Conservation (phyloP, 2,797 vertebrate genomes). For the Austrolebias charrua region DNA sequence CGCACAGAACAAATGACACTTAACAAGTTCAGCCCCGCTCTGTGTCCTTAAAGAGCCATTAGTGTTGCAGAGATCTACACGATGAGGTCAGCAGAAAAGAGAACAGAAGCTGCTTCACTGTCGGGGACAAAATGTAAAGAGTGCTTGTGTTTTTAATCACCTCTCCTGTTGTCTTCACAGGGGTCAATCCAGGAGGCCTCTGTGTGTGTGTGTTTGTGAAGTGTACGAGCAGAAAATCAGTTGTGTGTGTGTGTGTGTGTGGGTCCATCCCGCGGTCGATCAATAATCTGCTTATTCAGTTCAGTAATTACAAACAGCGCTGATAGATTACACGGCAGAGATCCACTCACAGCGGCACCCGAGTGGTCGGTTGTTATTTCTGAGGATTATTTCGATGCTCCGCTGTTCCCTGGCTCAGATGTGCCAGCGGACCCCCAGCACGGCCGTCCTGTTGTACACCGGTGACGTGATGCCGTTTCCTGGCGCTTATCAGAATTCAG, state of each 20-base stretch:
- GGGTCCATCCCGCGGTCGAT: conserved; percentile 45
- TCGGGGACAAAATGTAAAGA: conserved; percentile 31
- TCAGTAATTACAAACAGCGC: conserved; percentile 69
- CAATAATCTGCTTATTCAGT: conserved; percentile 68
- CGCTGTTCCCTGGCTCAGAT: background rate
- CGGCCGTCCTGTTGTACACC: background rate
- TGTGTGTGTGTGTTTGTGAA: conserved; percentile 27
- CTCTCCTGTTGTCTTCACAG: conserved; percentile 35
- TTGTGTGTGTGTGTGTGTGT: conserved; percentile 29
- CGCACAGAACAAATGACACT: conserved; percentile 10
- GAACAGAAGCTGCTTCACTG: conserved; percentile 1
- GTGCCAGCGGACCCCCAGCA: background rate
- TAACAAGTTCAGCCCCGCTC: conserved; percentile 13
- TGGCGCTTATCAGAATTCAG: background rate
- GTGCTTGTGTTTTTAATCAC: conserved; percentile 59
- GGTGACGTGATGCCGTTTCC: background rate
- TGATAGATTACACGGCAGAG: conserved; percentile 57
- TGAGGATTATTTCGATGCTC: conserved; percentile 1
- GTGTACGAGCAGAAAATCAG: conserved; percentile 30
- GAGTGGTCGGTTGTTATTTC: conserved; percentile 33
- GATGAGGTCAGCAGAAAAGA: conserved; percentile 5
- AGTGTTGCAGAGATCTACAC: background rate
- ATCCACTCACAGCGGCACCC: conserved; percentile 59
- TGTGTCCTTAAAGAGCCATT: background rate
- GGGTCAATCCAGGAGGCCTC: conserved; percentile 54